Evolutionary conservation across 2,113 vertebrate species (phyloP).

Genomic region (Cryptomyrus ogoouensis): DNA sequence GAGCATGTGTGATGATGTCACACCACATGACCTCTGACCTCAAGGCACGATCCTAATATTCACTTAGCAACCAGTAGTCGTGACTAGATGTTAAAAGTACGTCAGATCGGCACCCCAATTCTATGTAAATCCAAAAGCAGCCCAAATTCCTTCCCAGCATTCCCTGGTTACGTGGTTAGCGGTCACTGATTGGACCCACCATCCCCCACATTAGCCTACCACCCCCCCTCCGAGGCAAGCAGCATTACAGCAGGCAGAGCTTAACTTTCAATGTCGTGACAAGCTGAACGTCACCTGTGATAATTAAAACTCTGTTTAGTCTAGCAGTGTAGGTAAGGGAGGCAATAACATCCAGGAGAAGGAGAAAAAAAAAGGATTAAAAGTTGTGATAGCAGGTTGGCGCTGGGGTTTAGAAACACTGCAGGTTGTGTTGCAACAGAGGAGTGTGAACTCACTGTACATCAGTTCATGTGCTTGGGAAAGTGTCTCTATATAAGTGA

Average conservation of each 20-base stretch:
- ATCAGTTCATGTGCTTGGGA: background rate
- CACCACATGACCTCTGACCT: conserved; percentile 1
- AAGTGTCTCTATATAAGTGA: background rate
- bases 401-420: conserved; percentile 8
- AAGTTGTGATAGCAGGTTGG: conserved; percentile 3
- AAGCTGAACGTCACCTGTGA: background rate
- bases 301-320: conserved; percentile 5
- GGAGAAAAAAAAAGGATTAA: background rate
- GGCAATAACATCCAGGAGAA: background rate
- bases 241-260: background rate
- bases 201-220: background rate
- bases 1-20: background rate
- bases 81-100: background rate
- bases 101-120: background rate
- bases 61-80: background rate
- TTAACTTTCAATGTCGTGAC: background rate
- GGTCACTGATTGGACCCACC: background rate
- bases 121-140: background rate
- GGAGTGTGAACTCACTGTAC: conserved; percentile 11
- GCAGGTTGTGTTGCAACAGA: conserved; percentile 2
- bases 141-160: background rate
- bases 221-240: background rate
- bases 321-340: background rate
- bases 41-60: background rate
- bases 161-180: background rate